Evolutionary conservation across 2,888 invertebrate genomes (phyloP), one percentile per base, ranked within the genome.

Genomic region (Horisme vitalbata): DNA sequence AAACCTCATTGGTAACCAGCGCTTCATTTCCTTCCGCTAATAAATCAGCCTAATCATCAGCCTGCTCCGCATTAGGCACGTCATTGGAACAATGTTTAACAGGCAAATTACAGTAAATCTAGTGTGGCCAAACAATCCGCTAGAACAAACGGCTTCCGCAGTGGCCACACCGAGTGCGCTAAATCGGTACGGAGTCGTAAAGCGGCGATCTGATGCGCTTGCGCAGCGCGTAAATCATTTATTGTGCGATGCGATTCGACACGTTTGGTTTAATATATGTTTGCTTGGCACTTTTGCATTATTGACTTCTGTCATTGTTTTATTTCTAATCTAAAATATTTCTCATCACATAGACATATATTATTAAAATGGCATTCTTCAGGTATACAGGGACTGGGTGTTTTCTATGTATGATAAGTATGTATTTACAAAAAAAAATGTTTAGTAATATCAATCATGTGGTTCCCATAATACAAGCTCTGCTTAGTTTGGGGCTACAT

Each of bases 41-140:
- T 49, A 49, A 49, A 49, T 49, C 44, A 44, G 39, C 15, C 18
- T 41, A 48, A 44, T 48, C 30, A 45, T 45, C 41, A 45, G 35
- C 35, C 38, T 6, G 35, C 35, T 32, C 8, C 35, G 38, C 50
- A 46, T 50, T 52, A 45, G 41, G 44, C 55, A 55, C 51, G 55
- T 53, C 53, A 60, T 57, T 55, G 55, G 21, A 43, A 39, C 52
- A 47, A 47, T 52, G 51, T 57, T 57, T 44, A 57, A 55, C 59
- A 47, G 46, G 47, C 47, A 49, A 45, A 57, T 56, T 55, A 53
- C 48, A 46, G 58, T 58, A 60, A 60, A 60, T 58, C 56, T 58
- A 56, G 45, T 52, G 45, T 43, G 30, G 37, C 48, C 43, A 49
- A 49, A 57, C 53, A 45, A 57, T 52, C 53, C 41, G 38, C 34